Conservation (phyloP, 2,113 vertebrate genomes). For the Acrocephalus kingi region DNA sequence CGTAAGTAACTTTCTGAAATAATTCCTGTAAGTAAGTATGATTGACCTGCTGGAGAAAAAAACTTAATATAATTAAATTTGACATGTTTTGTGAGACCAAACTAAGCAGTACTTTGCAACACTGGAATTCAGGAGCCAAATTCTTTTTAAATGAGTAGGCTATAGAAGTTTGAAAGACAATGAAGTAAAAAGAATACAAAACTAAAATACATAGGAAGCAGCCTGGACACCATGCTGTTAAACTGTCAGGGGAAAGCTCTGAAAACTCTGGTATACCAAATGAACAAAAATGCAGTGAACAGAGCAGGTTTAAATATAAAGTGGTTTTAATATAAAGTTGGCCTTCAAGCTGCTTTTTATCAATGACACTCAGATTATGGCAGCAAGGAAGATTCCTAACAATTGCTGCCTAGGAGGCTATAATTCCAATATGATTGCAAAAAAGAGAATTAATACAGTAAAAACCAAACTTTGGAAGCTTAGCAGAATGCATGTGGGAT, state of each 20-base stretch:
- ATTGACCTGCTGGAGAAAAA: background rate
- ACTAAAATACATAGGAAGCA: background rate
- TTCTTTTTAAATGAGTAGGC: background rate
- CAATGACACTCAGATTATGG: background rate
- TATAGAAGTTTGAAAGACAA: background rate
- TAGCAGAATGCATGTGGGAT: background rate
- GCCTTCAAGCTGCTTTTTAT: background rate
- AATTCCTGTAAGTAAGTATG: constrained; percentile 5
- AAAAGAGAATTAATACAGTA: background rate
- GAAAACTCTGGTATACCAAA: background rate
- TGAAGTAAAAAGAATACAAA: background rate
- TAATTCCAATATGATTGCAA: background rate
- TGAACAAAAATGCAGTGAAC: background rate
- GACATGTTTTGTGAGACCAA: background rate
- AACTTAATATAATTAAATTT: constrained; percentile 6
- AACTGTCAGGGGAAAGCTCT: background rate
- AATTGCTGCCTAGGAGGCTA: background rate
- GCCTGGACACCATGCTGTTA: background rate
- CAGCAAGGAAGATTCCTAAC: background rate
- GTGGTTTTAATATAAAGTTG: background rate
- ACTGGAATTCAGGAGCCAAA: background rate
- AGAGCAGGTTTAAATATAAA: background rate
- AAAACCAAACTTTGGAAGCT: background rate
- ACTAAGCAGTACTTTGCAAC: background rate
- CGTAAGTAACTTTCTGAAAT: constrained; percentile 32